Conservation (phyloP, 2,888 invertebrate genomes). For the Habrosyne pyritoides region DNA sequence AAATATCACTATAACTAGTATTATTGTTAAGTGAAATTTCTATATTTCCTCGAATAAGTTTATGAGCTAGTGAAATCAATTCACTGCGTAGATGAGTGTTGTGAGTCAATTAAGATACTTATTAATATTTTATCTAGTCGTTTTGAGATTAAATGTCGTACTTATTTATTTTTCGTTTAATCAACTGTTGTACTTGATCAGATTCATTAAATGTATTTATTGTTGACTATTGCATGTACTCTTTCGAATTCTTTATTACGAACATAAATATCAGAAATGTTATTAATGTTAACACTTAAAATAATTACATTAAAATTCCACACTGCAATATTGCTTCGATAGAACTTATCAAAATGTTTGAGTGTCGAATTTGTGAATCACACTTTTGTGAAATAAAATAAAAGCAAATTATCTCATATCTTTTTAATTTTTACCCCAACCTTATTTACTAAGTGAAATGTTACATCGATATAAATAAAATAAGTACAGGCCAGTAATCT, state of each 20-base stretch:
- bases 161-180: slow-evolving; percentile 35
- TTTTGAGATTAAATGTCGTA: slow-evolving; percentile 67
- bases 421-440: slow-evolving; percentile 20
- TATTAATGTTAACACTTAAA: slow-evolving; percentile 17
- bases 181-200: slow-evolving; percentile 18
- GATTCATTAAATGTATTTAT: slow-evolving; percentile 10
- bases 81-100: slow-evolving; percentile 56
- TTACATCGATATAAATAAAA: neutral
- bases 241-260: slow-evolving; percentile 32
- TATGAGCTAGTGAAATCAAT: slow-evolving; percentile 15
- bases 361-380: slow-evolving; percentile 44
- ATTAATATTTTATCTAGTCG: slow-evolving; percentile 68
- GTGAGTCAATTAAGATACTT: slow-evolving; percentile 67
- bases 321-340: slow-evolving; percentile 25
- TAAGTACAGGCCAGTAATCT: neutral
- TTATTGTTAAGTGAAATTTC: neutral
- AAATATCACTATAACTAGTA: neutral
- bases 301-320: slow-evolving; percentile 10
- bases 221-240: slow-evolving; percentile 17
- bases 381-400: slow-evolving; percentile 51
- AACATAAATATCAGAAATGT: slow-evolving; percentile 29
- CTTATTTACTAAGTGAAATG: neutral
- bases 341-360: slow-evolving; percentile 22
- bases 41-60: slow-evolving; percentile 10
- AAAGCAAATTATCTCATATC: slow-evolving; percentile 24